phyloP scores from a whole-genome alignment of 1,140 invertebrate genomes.

The Littorina saxatilis region DNA sequence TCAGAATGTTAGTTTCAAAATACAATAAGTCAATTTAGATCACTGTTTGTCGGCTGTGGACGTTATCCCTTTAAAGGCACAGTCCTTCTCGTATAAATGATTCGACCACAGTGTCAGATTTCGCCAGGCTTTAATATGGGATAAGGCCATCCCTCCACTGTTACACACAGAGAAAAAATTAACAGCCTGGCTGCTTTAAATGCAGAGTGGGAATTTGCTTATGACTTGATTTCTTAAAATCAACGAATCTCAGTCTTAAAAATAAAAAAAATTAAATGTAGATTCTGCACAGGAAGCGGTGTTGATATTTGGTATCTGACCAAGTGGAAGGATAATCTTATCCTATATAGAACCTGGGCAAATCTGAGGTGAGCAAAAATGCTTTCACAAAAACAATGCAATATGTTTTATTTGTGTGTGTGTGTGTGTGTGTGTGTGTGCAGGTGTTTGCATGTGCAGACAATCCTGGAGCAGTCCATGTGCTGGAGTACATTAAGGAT shows the following conservation, averaged over 20 bases:
- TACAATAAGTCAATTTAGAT: background rate
- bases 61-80: too few relatives aligned
- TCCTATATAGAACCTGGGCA: too few relatives aligned
- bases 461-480: slow-evolving; percentile 9
- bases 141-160: background rate
- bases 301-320: too few relatives aligned
- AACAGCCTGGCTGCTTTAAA: background rate
- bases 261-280: too few relatives aligned
- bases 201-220: background rate
- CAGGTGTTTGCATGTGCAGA: background rate
- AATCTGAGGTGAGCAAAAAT: too few relatives aligned
- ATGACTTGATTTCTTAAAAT: background rate
- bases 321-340: too few relatives aligned
- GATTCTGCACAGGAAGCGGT: too few relatives aligned
- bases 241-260: too few relatives aligned
- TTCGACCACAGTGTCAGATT: background rate
- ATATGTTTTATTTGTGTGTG: too few relatives aligned
- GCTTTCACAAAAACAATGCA: too few relatives aligned
- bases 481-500: slow-evolving; percentile 37
- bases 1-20: too few relatives aligned
- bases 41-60: background rate
- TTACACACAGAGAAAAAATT: background rate
- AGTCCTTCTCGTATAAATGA: too few relatives aligned
- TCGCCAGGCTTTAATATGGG: background rate
- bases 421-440: background rate